phyloP scores from a whole-genome alignment of 2,113 vertebrate genomes.

The Oceanites oceanicus region DNA sequence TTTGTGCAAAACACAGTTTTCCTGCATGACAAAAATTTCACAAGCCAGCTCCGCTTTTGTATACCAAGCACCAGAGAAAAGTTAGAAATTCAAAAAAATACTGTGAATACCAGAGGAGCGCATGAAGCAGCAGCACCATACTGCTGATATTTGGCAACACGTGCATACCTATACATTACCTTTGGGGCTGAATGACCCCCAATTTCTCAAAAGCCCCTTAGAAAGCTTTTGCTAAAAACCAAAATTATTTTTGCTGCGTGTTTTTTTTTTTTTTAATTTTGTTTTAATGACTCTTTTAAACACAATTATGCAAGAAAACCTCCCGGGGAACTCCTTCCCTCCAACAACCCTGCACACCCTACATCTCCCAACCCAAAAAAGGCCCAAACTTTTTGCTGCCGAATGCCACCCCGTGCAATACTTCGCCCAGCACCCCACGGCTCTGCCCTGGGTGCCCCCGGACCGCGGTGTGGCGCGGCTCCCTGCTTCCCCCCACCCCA shows the following conservation, averaged over 20 bases:
- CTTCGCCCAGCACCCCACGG: not conserved
- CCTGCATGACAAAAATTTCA: not conserved
- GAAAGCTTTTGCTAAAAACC: not conserved
- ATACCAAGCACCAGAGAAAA: not conserved
- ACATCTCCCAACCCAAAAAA: not conserved
- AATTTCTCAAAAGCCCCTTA: not conserved
- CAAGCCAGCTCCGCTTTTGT: not conserved
- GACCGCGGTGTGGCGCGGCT: accelerated
- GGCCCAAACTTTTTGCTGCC: not conserved
- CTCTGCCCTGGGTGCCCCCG: not conserved
- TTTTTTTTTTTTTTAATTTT: not conserved
- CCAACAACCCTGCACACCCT: accelerated
- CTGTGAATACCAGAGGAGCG: not conserved
- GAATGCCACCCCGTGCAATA: accelerated
- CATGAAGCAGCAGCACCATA: not conserved
- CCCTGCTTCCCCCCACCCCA: not conserved
- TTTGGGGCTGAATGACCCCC: not conserved
- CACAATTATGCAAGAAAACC: not conserved
- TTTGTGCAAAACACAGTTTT: not conserved
- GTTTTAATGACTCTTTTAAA: not conserved
- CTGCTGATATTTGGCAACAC: not conserved
- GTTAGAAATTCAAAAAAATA: not conserved
- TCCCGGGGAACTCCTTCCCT: not conserved
- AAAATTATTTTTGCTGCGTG: not conserved
- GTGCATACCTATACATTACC: accelerated